These are phyloP conservation scores for Peromyscus nudipes DNA, from an alignment of 2,797 vertebrate species.

Conservation along the genomic window DNA sequence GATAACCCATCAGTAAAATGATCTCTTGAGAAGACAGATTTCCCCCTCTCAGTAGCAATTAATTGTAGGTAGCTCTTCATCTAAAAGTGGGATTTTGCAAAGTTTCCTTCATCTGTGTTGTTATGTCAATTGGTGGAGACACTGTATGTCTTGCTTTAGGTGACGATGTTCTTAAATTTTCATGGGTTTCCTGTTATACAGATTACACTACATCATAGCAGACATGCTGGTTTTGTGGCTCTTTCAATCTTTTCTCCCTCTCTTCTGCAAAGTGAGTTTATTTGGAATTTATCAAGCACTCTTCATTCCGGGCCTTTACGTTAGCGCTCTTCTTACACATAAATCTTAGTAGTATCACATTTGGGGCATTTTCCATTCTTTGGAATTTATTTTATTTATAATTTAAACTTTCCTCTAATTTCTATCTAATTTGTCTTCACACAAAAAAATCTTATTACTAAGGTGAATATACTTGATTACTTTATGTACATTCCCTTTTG, in stretches of 20 bases:
- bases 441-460: background rate
- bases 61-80: background rate
- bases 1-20: background rate
- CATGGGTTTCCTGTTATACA: background rate
- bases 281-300: background rate
- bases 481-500: background rate
- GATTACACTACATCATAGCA: background rate
- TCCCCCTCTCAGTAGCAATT: background rate
- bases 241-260: background rate
- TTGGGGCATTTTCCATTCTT: background rate
- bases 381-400: background rate
- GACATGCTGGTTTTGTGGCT: background rate
- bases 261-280: background rate
- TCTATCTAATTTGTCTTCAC: background rate
- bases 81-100: fast-evolving
- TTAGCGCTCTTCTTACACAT: background rate
- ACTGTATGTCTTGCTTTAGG: background rate
- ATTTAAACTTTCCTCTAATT: background rate
- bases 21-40: background rate
- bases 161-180: background rate
- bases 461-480: background rate
- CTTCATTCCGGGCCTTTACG: background rate
- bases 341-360: background rate
- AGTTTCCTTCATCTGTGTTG: background rate
- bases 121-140: background rate